Evolutionary conservation across 2,797 vertebrate species (phyloP).

Genomic region (Myioborus melanocephalus): DNA sequence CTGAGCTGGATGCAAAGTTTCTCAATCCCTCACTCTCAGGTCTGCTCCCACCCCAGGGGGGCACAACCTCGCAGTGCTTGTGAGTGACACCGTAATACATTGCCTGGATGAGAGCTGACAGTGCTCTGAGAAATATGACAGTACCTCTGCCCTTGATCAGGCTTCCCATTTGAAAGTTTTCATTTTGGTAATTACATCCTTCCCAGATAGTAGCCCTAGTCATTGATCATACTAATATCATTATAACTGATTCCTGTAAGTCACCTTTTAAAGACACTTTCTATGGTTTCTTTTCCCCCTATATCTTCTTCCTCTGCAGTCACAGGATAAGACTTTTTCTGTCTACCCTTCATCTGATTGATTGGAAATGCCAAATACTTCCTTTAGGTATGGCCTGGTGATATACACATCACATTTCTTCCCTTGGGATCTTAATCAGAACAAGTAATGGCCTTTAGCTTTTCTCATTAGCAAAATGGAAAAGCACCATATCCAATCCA

Average conservation of each 20-base stretch:
- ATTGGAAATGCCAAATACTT: constrained; percentile 46
- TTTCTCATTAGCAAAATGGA: constrained; percentile 86
- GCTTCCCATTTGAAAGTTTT: constrained; percentile 48
- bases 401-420: constrained; percentile 66
- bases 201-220: not conserved
- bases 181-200: constrained; percentile 67
- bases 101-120: constrained; percentile 38
- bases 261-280: constrained; percentile 65
- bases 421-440: constrained; percentile 78
- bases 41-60: not conserved
- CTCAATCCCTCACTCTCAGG: not conserved
- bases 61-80: not conserved
- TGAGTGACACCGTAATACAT: not conserved
- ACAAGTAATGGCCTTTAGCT: constrained; percentile 85
- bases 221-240: constrained; percentile 61
- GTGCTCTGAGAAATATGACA: constrained; percentile 42
- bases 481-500: constrained; percentile 82
- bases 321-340: constrained; percentile 29
- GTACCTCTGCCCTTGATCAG: constrained; percentile 52
- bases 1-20: not conserved
- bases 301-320: constrained; percentile 7
- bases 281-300: not conserved
- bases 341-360: constrained; percentile 28
- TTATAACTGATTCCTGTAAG: constrained; percentile 52
- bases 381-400: constrained; percentile 58